Conservation (phyloP, 2,888 invertebrate genomes). For the Prenolepis imparis region DNA sequence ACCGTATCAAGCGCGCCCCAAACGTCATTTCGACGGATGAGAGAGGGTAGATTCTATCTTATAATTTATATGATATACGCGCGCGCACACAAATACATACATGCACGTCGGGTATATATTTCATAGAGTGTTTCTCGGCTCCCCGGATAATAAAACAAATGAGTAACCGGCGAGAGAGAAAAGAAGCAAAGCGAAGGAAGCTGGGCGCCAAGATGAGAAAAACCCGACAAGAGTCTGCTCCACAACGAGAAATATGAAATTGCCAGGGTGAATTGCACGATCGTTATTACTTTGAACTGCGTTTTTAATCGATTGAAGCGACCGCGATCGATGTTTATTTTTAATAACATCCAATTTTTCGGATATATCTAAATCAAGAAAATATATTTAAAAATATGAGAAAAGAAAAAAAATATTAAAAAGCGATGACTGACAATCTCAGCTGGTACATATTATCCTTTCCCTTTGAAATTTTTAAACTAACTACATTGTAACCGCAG, state of each 20-base stretch:
- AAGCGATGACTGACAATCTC: not conserved
- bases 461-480: not conserved
- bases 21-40: constrained; percentile 42
- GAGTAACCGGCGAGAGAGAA: not conserved
- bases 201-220: constrained; percentile 15
- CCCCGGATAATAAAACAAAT: constrained; percentile 32
- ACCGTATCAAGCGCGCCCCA: constrained; percentile 19
- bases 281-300: not conserved
- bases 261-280: not conserved
- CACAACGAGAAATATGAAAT: constrained; percentile 10
- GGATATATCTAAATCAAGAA: not conserved
- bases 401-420: not conserved
- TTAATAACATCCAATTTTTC: not conserved
- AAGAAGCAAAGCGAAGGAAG: not conserved
- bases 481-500: not conserved
- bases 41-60: constrained; percentile 42
- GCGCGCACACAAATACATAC: no score
- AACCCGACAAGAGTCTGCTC: constrained; percentile 14
- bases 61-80: constrained; percentile 9
- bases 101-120: constrained; percentile 16
- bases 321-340: not conserved
- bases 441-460: not conserved
- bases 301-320: no score
- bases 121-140: not conserved
- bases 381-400: not conserved